Evolutionary conservation across 2,797 vertebrate genomes (phyloP).

Genomic region (Cryptoblepharus egeriae): DNA sequence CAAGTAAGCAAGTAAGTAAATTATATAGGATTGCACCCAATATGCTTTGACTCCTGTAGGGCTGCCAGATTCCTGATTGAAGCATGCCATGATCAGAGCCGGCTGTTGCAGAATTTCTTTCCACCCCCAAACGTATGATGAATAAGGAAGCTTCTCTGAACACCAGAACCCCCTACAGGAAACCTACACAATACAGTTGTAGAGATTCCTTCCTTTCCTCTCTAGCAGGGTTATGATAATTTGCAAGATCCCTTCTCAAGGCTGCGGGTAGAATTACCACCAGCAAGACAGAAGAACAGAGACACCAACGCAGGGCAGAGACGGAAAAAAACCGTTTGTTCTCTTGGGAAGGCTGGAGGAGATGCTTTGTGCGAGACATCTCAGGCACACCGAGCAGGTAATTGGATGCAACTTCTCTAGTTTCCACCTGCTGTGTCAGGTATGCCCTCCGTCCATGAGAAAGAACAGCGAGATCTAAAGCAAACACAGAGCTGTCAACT

Average conservation of each 20-base stretch:
- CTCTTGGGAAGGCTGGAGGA: neutral
- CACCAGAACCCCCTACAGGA: neutral
- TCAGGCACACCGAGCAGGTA: neutral
- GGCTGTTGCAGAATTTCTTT: neutral
- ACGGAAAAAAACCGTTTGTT: neutral
- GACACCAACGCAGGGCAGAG: neutral
- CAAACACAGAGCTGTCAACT: neutral
- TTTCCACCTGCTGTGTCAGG: neutral
- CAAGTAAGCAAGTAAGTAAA: too few species aligned
- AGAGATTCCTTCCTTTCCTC: neutral
- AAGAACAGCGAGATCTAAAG: fast-evolving
- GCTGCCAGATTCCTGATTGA: too few species aligned
- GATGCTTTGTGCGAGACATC: neutral
- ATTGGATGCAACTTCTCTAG: neutral
- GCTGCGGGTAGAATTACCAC: neutral
- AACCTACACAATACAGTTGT: neutral
- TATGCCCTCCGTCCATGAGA: neutral
- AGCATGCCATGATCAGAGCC: too few species aligned
- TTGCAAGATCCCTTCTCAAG: neutral
- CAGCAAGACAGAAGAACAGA: neutral
- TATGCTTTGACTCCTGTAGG: neutral
- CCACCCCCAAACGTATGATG: neutral
- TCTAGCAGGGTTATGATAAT: neutral
- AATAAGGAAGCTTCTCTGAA: neutral
- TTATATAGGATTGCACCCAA: too few species aligned